Evolutionary conservation across 2,797 vertebrate species (phyloP), one percentile per base, ranked within the genome.

Genomic region (Smutsia temminckii): DNA sequence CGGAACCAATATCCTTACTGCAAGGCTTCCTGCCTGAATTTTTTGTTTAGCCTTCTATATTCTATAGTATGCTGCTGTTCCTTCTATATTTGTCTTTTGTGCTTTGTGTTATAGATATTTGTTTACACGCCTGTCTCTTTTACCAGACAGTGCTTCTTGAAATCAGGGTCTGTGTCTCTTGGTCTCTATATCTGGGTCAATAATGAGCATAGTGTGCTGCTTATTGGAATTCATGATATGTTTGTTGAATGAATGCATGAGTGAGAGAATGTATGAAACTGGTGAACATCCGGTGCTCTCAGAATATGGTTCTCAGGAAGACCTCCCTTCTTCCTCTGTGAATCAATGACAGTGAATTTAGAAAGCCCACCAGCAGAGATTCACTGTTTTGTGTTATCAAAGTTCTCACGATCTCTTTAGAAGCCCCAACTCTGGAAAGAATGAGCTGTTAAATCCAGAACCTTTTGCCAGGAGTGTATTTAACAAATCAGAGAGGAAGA

Each of bases 371-470:
- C 14, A 40, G 55, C 29, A 25, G 20, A 29, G 6, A 51, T 46
- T 83, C 37, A 64, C 77, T 34, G 25, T 61, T 94, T 64, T 68
- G 5, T 59, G 27, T 77, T 84, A n/a, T 23, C 34, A 42, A 13
- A 4, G 17, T 72, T 90, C 40, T 88, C 8, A 4, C 51, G 32
- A n/a, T 83, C 37, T 37, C 40, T 77, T 89, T 72, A 80, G 55
- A 95, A 96, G 16, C 25, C 46, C 75, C 20, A 55, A 4, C 12
- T 94, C 59, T 75, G 51, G 64, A 79, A 91, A 94, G 11, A 89
- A 66, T 74, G n/a, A 75, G 4, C 53, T 79, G 27, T 79, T 68
- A 83, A 92, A 86, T 63, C 34, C 32, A 89, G 34, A 64, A 71
- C 1, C 29, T 69, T 83, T 84, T 81, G n/a, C n/a, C 29, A 3